Percentiles rank a stretch among this genome's conserved stretches.
phyloP scores from a whole-genome alignment of 2,888 invertebrate species.

The Rhingia campestris region DNA sequence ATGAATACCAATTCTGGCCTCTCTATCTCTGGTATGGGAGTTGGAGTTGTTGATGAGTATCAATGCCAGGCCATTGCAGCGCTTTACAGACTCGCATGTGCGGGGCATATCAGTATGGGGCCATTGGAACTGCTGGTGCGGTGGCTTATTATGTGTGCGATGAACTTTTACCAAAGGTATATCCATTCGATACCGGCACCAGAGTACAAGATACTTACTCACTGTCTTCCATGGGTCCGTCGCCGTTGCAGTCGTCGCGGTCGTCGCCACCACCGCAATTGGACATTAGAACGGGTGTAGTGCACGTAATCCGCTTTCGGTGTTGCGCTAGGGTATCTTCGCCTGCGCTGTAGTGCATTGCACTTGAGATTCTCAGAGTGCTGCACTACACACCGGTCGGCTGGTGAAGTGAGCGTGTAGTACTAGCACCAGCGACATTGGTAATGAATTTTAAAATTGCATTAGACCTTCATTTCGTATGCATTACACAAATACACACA shows the following conservation, averaged over 20 bases:
- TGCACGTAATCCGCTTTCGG: slow-evolving; percentile 55
- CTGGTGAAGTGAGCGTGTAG: slow-evolving; percentile 21
- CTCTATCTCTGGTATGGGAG: background rate
- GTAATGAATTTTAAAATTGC: slow-evolving; percentile 72
- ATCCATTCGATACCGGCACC: slow-evolving; percentile 39
- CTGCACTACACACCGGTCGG: slow-evolving; percentile 7
- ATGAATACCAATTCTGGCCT: slow-evolving; percentile 50
- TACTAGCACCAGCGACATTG: slow-evolving; percentile 58
- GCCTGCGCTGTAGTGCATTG: slow-evolving; percentile 47
- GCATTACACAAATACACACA: slow-evolving; percentile 62
- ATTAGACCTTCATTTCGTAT: slow-evolving; percentile 72
- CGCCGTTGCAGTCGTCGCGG: background rate
- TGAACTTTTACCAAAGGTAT: slow-evolving; percentile 67
- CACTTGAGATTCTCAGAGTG: slow-evolving; percentile 46
- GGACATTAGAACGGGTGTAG: slow-evolving; percentile 69
- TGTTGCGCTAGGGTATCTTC: slow-evolving; percentile 43
- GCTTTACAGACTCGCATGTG: slow-evolving; percentile 8
- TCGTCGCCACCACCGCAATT: slow-evolving; percentile 38
- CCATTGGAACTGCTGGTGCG: background rate
- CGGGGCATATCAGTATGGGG: slow-evolving; percentile 33
- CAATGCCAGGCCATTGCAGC: slow-evolving; percentile 31
- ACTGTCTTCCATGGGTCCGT: slow-evolving; percentile 41
- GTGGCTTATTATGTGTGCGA: slow-evolving; percentile 74
- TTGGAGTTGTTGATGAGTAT: slow-evolving; percentile 48
- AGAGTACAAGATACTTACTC: slow-evolving; percentile 65